These are phyloP conservation scores for Cynoglossus semilaevis DNA, from an alignment of 2,113 vertebrate genomes.

Conservation along the genomic window DNA sequence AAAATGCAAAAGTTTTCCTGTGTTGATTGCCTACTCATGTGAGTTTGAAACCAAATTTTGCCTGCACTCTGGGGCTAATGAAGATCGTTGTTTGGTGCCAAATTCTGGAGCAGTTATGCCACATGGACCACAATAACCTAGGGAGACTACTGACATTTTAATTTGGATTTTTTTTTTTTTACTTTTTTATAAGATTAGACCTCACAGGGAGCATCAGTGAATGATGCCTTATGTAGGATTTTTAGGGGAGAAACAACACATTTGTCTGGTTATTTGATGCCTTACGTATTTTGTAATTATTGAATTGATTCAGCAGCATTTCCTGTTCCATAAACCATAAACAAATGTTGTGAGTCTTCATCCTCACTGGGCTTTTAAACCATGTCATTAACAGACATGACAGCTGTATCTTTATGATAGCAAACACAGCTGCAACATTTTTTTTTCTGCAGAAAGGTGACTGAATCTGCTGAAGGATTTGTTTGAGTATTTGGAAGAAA, in stretches of 20 bases:
- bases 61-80: slow-evolving; percentile 5
- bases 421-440: no score
- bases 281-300: not conserved
- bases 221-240: slow-evolving; percentile 2
- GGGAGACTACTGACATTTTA: slow-evolving; percentile 45
- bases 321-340: not conserved
- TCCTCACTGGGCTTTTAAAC: not conserved
- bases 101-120: slow-evolving; percentile 22
- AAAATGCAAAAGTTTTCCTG: slow-evolving; percentile 31
- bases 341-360: not conserved
- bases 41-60: slow-evolving; percentile 10
- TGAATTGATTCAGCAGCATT: not conserved
- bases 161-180: slow-evolving; percentile 26
- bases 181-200: slow-evolving; percentile 3
- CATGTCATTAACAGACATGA: no score
- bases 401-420: not conserved
- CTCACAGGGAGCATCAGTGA: slow-evolving; percentile 25
- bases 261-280: not conserved
- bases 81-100: not conserved
- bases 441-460: not conserved
- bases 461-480: not conserved
- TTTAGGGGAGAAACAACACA: not conserved
- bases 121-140: slow-evolving; percentile 10
- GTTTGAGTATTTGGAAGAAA: slow-evolving; percentile 24
- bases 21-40: slow-evolving; percentile 50